These are phyloP conservation scores for Diachasma alloeum DNA, from an alignment of 1,140 invertebrate species.

Conservation along the genomic window DNA sequence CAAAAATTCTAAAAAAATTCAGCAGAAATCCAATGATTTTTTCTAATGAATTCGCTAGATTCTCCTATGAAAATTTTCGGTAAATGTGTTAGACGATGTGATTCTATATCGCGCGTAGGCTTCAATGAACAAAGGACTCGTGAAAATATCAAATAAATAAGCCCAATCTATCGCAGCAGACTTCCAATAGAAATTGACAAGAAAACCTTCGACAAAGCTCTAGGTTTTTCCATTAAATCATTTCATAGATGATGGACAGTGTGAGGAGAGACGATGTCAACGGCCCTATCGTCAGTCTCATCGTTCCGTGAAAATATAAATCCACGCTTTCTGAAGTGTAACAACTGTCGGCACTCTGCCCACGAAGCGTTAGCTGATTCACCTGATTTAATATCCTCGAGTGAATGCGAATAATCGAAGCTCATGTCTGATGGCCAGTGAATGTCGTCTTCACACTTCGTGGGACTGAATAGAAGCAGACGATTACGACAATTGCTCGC, in stretches of 20 bases:
- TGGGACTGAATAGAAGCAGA: background rate
- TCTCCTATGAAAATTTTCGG: too few species aligned
- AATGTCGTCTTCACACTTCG: background rate
- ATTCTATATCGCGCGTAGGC: too few species aligned
- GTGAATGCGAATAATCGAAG: constrained; percentile 11
- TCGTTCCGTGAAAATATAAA: constrained; percentile 23
- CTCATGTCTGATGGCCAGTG: background rate
- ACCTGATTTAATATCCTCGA: background rate
- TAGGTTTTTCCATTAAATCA: too few species aligned
- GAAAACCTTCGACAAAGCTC: too few species aligned
- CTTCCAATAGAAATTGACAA: too few species aligned
- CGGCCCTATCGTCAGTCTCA: background rate
- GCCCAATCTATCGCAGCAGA: too few species aligned
- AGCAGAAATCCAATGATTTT: too few species aligned
- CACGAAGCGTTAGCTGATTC: background rate
- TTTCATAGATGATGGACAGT: constrained; percentile 12
- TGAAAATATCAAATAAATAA: too few species aligned
- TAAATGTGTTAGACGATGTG: too few species aligned
- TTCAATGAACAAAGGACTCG: too few species aligned
- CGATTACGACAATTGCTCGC: background rate
- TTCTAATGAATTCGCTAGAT: too few species aligned
- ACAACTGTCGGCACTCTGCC: constrained; percentile 1
- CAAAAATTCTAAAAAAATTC: too few species aligned
- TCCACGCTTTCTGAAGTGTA: background rate
- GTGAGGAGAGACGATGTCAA: constrained; percentile 14